phyloP scores from a whole-genome alignment of 2,888 invertebrate genomes.

The Prosopocoilus inquinatus region DNA sequence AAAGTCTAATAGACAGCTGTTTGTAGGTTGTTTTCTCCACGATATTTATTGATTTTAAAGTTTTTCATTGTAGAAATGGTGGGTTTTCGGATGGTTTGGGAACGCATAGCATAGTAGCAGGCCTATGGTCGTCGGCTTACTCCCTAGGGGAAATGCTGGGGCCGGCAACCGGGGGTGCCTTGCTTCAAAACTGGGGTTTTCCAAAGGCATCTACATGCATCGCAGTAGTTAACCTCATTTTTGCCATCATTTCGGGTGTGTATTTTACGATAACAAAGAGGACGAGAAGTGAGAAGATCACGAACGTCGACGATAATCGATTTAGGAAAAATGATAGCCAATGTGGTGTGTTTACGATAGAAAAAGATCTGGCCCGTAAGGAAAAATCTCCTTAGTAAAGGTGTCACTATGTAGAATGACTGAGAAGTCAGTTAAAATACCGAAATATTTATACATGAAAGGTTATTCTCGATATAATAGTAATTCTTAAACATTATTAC shows the following conservation, averaged over 20 bases:
- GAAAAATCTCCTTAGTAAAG: too few species aligned
- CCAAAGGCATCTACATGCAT: slow-evolving; percentile 65
- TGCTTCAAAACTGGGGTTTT: slow-evolving; percentile 65
- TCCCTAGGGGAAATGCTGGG: slow-evolving; percentile 71
- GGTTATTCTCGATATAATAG: too few species aligned
- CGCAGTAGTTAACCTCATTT: slow-evolving; percentile 58
- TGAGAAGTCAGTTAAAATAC: neutral
- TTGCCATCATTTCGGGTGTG: slow-evolving; percentile 41
- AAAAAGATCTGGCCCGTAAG: neutral
- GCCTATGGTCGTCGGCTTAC: slow-evolving; percentile 72
- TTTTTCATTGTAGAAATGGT: slow-evolving; percentile 56
- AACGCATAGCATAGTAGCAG: slow-evolving; percentile 73
- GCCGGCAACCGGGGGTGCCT: slow-evolving; percentile 64
- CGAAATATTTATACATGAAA: too few species aligned
- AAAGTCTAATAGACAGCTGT: slow-evolving; percentile 67
- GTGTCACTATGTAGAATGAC: too few species aligned
- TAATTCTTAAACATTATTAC: too few species aligned
- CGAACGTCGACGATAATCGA: neutral
- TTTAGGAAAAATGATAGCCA: neutral
- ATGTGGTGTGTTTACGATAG: neutral
- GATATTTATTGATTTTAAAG: slow-evolving; percentile 8
- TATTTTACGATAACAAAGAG: slow-evolving; percentile 13
- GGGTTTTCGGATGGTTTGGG: slow-evolving; percentile 65
- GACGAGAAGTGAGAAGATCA: neutral
- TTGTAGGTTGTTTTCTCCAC: slow-evolving; percentile 57